Base-by-base conservation (phyloP, 2,797 vertebrate species). In the Arrhamphus sclerolepis region DNA sequence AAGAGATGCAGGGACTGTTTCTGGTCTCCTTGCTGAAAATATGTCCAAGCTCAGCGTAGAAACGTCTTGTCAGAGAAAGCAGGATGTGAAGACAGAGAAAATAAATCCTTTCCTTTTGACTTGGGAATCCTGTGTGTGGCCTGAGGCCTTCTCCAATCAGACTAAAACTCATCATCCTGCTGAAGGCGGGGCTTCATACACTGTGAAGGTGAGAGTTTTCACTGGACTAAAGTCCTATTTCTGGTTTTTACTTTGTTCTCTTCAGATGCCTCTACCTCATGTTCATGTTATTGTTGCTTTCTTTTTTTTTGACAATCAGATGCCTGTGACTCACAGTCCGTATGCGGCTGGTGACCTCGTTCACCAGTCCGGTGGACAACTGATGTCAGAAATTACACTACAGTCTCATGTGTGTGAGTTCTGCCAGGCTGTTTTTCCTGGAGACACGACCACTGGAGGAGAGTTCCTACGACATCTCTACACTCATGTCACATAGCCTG, bases 321-420 rank as follows among this genome's bases (percentile, higher is more conserved):
- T 69, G 0, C 89, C 81, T n/a, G 73, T 80, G 87, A 75, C 63
- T 0, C 88, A 82, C 1, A 46, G 64, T 7, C 85, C 80, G 40
- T 68, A 59, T 40, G 62, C 85, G 73, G 71, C 63, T 54, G 79
- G 83, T 0, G 80, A 81, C 17, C 0, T 59, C 1, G 40, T 72
- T 0, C 68, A 59, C 38, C 42, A 62, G 5, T 39, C 74, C 0
- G 40, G 66, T 0, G 60, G 66, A 10, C 39, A 89, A 7, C 1
- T 89, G 81, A 81, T 92, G 83, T 89, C 92, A 0, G 89, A 87
- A 1, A 69, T 85, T 4, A 80, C 85, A 0, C 80, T 93, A 41
- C 91, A 92, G 58, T 94, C 94, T 24, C 85, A 89, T 0, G 66
- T 91, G 50, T 94, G 94, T 13, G 93, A 93, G 8, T 92, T 94